A percentile compares a stretch with the other conserved stretches of the same genome.
These are phyloP conservation scores for Beris morrisii DNA, from an alignment of 2,888 invertebrate genomes.

Conservation along the genomic window DNA sequence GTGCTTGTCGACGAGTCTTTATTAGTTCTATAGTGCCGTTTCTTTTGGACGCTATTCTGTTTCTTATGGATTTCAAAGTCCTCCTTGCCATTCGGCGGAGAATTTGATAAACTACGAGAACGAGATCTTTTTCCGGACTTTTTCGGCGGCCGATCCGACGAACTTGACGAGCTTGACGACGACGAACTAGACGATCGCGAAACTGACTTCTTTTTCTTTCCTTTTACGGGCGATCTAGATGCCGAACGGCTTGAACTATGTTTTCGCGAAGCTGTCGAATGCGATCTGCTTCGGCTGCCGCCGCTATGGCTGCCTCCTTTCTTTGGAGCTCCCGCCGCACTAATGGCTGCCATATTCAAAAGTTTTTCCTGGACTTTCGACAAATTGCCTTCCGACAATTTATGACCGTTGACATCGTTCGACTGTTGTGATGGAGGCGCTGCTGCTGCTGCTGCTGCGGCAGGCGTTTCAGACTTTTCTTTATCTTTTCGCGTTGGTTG, in stretches of 20 bases:
- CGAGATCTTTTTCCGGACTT: conserved; percentile 55
- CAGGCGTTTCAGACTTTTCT: conserved; percentile 8
- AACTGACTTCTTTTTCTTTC: conserved; percentile 42
- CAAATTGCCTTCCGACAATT: conserved; percentile 45
- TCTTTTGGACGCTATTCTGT: conserved; percentile 81
- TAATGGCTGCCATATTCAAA: conserved; percentile 60
- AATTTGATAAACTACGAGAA: conserved; percentile 52
- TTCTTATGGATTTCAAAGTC: conserved; percentile 75
- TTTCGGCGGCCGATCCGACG: conserved; percentile 47
- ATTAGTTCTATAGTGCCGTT: conserved; percentile 85
- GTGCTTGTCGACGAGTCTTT: conserved; percentile 74
- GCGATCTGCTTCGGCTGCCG: conserved; percentile 41
- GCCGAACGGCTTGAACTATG: conserved; percentile 36
- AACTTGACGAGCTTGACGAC: conserved; percentile 46
- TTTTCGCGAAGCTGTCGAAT: conserved; percentile 22
- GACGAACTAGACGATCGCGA: conserved; percentile 46
- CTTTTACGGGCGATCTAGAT: conserved; percentile 42
- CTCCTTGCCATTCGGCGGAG: conserved; percentile 56
- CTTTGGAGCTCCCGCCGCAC: conserved; percentile 8
- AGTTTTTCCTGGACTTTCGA: conserved; percentile 66
- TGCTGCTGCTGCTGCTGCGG: background rate
- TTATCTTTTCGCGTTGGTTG: background rate
- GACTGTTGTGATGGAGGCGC: background rate
- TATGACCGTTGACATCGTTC: conserved; percentile 28
- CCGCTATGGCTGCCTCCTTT: conserved; percentile 38